Percentiles rank a stretch among this genome's conserved stretches.
Evolutionary conservation across 2,888 invertebrate genomes (phyloP).

Genomic region (Blera fallax): DNA sequence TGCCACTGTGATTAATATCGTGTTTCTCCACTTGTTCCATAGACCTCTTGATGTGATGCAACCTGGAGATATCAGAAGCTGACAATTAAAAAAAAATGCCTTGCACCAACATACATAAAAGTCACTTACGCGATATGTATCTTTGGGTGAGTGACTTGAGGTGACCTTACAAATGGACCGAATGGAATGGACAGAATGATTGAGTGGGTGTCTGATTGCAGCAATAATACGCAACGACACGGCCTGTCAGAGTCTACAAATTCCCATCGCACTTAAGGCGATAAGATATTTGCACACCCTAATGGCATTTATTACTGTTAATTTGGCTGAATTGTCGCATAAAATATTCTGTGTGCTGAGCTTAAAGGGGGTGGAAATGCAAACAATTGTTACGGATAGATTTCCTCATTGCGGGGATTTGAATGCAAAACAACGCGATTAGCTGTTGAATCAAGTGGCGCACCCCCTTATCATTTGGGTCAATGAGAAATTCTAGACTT

Average conservation of each 20-base stretch:
- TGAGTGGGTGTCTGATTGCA: slow-evolving; percentile 49
- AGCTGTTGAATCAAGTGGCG: slow-evolving; percentile 18
- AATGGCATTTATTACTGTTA: slow-evolving; percentile 8
- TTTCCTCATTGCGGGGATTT: slow-evolving; percentile 18
- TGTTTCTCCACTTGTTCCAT: slow-evolving; percentile 64
- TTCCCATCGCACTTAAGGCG: not conserved
- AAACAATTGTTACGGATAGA: no score
- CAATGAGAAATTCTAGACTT: slow-evolving; percentile 46
- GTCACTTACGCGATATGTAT: slow-evolving; percentile 18
- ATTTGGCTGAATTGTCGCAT: not conserved
- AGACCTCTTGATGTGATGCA: slow-evolving; percentile 20
- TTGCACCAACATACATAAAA: slow-evolving; percentile 23
- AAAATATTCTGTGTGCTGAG: not conserved
- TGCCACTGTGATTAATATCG: slow-evolving; percentile 68
- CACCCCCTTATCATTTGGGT: slow-evolving; percentile 57
- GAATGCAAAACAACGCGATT: slow-evolving; percentile 20
- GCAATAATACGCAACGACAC: not conserved
- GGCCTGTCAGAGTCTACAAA: not conserved
- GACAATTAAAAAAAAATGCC: slow-evolving; percentile 40
- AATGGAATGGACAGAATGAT: slow-evolving; percentile 26
- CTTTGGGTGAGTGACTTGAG: slow-evolving; percentile 64
- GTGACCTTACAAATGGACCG: slow-evolving; percentile 54
- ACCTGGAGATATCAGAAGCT: slow-evolving; percentile 49
- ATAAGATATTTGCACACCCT: not conserved
- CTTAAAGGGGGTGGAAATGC: not conserved